Evolutionary conservation across 1,140 invertebrate genomes (phyloP), one percentile per base, ranked within the genome.

Genomic region (Heliconius hewitsoni): DNA sequence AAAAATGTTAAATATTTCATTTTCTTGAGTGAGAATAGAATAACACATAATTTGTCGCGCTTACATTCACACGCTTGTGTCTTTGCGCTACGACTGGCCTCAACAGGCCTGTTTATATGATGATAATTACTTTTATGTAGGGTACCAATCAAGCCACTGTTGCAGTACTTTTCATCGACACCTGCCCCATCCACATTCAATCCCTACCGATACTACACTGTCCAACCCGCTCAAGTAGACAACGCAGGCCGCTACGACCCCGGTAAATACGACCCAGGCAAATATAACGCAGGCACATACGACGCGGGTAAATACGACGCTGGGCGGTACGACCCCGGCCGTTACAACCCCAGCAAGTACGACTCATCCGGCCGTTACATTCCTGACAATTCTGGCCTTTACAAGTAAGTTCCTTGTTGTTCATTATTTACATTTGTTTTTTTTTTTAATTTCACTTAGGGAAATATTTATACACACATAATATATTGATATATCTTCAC

Each of bases 291-390:
- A 85, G 42, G 76, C 76, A 11, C 16, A 23, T 88, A 88, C 81
- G 84, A 88, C 73, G 78, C 86, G 0, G 89, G 86, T n/a, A 37
- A 50, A 57, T 75, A 76, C 52, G 70, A 73, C 55, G 11, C 77
- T 1, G 79, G 84, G 1, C 50, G 73, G 6, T 88, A 88, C 81
- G 84, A 88, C 73, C 80, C 42, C 52, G 34, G 85, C 0, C 42
- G 71, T 3, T 88, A 88, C 81, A 81, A 86, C 77, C 81, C 86
- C 3, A 80, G 84, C 55, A 81, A 77, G 19, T 89, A 89, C 80
- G 77, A 86, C 74, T 50, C 83, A 74, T 87, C 89, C 71, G 91
- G 91, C 19, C 85, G 87, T 30, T 93, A 91, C 80, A 82, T 89
- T 3, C 90, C 89, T 16, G 91, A 93, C 78, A 73, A 86, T 52